Conservation (phyloP, 1,140 invertebrate genomes). For the Tribolium castaneum region DNA sequence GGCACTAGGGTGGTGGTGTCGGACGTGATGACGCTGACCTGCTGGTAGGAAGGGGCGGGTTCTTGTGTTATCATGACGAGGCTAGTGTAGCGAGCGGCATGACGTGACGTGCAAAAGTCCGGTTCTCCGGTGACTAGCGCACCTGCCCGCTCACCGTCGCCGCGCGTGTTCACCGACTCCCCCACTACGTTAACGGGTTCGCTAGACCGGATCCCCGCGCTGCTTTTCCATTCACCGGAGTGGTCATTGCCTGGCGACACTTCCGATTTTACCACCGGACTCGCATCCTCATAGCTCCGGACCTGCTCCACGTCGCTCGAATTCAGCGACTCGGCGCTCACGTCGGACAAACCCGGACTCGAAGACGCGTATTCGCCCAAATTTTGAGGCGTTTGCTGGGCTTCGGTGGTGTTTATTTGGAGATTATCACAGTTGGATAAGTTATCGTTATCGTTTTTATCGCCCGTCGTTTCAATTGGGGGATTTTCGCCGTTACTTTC, state of each 20-base stretch:
- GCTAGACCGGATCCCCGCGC: constrained; percentile 56
- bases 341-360: constrained; percentile 58
- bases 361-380: constrained; percentile 48
- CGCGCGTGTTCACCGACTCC: constrained; percentile 45
- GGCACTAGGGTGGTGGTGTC: constrained; percentile 78
- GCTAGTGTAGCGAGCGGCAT: constrained; percentile 82
- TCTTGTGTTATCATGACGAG: constrained; percentile 88
- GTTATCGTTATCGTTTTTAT: constrained; percentile 18
- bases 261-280: constrained; percentile 31
- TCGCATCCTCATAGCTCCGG: constrained; percentile 3
- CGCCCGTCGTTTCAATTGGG: neutral
- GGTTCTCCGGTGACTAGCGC: constrained; percentile 65
- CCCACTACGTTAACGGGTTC: constrained; percentile 51
- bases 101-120: constrained; percentile 66
- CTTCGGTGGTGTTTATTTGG: neutral
- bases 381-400: constrained; percentile 5
- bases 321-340: constrained; percentile 58
- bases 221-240: constrained; percentile 53
- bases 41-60: constrained; percentile 64
- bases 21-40: constrained; percentile 77
- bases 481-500: constrained; percentile 6
- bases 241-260: constrained; percentile 38
- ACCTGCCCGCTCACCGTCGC: constrained; percentile 55
- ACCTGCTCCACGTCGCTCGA: constrained; percentile 56
- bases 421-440: constrained; percentile 9